Evolutionary conservation across 37 sponge, comb jelly and placozoan genomes (phyloP).

Genomic region (Haliclona indistincta): DNA sequence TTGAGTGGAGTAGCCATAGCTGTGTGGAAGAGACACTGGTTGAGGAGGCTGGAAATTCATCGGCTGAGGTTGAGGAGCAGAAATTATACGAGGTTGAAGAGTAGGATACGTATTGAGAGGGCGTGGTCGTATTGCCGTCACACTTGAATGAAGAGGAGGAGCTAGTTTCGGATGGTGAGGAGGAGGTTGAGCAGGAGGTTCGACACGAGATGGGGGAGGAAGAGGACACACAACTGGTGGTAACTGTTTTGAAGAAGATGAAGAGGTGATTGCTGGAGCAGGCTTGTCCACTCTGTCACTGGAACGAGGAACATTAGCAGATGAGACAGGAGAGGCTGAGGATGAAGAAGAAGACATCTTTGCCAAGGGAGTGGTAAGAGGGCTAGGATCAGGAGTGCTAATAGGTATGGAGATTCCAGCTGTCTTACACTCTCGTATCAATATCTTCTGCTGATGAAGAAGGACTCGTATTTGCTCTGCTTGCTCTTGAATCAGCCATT

Average conservation of each 20-base stretch:
- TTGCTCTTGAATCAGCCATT: constrained; percentile 19
- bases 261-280: not conserved
- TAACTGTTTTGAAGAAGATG: not conserved
- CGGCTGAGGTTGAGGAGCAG: not conserved
- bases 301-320: too few species aligned
- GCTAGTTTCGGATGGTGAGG: not conserved
- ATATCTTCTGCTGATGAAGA: constrained; percentile 32
- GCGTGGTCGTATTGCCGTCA: too few species aligned
- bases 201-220: not conserved
- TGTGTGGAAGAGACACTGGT: not conserved
- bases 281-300: too few species aligned
- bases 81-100: not conserved
- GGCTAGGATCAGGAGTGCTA: not conserved
- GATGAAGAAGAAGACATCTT: not conserved
- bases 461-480: constrained; percentile 23
- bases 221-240: not conserved
- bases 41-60: not conserved
- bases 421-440: constrained; percentile 34
- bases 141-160: not conserved
- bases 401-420: constrained; percentile 35
- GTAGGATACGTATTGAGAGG: not conserved
- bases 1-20: not conserved
- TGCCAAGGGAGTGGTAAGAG: not conserved
- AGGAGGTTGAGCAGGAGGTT: not conserved
- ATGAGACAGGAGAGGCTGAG: not conserved